These are phyloP conservation scores for Ochropleura leucogaster DNA, from an alignment of 2,888 invertebrate genomes.

Conservation along the genomic window DNA sequence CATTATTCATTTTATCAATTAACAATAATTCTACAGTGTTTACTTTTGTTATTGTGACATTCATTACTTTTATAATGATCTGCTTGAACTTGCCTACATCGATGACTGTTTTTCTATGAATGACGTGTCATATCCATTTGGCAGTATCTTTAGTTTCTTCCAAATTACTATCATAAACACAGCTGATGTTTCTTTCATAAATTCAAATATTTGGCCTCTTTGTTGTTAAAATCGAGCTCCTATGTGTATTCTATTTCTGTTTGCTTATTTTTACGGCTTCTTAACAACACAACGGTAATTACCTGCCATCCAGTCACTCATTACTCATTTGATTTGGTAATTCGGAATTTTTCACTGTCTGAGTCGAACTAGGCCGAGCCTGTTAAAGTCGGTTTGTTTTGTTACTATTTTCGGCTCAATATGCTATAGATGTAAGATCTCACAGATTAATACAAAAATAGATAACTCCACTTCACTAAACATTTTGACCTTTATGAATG, in stretches of 20 bases:
- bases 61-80: neutral
- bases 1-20: constrained; percentile 18
- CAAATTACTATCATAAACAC: neutral
- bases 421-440: constrained; percentile 37
- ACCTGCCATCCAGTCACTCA: constrained; percentile 38
- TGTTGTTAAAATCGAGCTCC: constrained; percentile 11
- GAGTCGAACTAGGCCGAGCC: constrained; percentile 46
- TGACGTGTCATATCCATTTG: neutral
- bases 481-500: constrained; percentile 43
- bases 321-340: constrained; percentile 58
- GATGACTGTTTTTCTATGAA: neutral
- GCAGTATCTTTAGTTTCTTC: neutral
- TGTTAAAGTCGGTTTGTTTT: constrained; percentile 51
- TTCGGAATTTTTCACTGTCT: constrained; percentile 48
- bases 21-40: constrained; percentile 24
- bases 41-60: constrained; percentile 5
- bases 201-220: constrained; percentile 34
- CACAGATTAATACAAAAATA: constrained; percentile 38
- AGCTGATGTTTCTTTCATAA: constrained; percentile 31
- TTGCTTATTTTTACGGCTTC: constrained; percentile 44
- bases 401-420: constrained; percentile 48
- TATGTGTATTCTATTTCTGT: constrained; percentile 40
- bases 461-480: constrained; percentile 35
- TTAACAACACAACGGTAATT: constrained; percentile 31
- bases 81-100: neutral